Evolutionary conservation across 2,113 vertebrate species (phyloP).

Genomic region (Ochotona princeps): DNA sequence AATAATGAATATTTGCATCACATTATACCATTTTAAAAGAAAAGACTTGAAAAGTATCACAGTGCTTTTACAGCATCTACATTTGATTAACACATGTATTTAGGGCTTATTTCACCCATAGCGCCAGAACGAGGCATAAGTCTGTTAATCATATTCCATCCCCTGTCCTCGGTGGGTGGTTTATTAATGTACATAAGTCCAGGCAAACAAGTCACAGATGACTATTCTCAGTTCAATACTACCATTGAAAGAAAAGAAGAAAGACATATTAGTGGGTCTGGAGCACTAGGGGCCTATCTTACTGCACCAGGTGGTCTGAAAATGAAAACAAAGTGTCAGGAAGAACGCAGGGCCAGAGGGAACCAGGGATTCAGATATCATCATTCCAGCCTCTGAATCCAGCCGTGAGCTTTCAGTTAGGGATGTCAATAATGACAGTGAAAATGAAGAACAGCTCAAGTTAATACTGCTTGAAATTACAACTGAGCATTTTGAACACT

Average conservation of each 20-base stretch:
- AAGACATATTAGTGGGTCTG: not conserved
- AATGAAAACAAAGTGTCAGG: not conserved
- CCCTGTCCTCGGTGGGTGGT: accelerated
- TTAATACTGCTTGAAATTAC: not conserved
- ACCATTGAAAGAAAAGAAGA: not conserved
- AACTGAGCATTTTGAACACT: not conserved
- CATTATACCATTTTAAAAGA: not conserved
- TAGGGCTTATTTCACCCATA: not conserved
- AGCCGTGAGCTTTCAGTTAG: not conserved
- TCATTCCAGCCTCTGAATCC: not conserved
- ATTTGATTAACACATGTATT: not conserved
- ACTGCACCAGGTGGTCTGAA: not conserved
- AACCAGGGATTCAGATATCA: not conserved
- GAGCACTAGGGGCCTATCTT: not conserved
- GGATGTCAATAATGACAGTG: not conserved
- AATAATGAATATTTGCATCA: not conserved
- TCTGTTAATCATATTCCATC: not conserved
- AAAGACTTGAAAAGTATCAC: not conserved
- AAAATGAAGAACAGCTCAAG: not conserved
- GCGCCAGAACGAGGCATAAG: not conserved
- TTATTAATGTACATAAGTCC: not conserved
- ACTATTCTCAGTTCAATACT: not conserved
- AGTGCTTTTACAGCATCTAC: not conserved
- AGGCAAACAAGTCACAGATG: not conserved
- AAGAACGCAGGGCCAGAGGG: not conserved